Evolutionary conservation across 2,113 vertebrate species (phyloP).

Genomic region (Hypomesus transpacificus): DNA sequence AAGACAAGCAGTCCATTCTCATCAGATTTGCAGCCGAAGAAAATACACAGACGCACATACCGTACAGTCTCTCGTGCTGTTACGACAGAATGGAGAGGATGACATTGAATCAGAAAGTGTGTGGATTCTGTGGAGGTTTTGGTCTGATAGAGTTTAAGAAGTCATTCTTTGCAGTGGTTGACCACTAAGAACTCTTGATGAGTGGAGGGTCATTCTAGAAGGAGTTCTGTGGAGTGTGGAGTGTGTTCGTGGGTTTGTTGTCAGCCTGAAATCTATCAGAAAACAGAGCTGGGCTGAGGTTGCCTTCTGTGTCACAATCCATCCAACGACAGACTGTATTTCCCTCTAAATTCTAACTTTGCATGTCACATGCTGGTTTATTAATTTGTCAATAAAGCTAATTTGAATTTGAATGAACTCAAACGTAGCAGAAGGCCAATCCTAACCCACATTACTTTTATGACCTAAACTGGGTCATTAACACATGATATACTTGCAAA

Average conservation of each 20-base stretch:
- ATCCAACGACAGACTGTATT: neutral
- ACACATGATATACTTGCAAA: conserved; percentile 26
- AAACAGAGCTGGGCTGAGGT: neutral
- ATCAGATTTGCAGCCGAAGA: too few species aligned
- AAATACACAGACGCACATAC: too few species aligned
- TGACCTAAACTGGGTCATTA: conserved; percentile 9
- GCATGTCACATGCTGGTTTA: conserved; percentile 24
- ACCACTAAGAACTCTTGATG: too few species aligned
- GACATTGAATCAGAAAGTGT: too few species aligned
- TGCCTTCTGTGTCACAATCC: conserved; percentile 2
- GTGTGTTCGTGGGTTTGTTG: conserved; percentile 31
- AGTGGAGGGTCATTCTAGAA: conserved; percentile 9
- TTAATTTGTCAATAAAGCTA: conserved; percentile 27
- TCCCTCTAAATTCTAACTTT: neutral
- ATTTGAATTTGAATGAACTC: conserved; percentile 17
- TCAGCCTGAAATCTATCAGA: neutral
- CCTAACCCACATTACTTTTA: conserved; percentile 9
- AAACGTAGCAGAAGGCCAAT: neutral
- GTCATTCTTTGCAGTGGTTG: too few species aligned
- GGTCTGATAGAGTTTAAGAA: too few species aligned
- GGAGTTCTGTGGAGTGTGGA: conserved; percentile 14
- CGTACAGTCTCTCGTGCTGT: too few species aligned
- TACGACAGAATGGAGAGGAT: too few species aligned
- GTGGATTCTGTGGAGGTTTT: too few species aligned
- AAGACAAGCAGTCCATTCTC: too few species aligned